These are phyloP conservation scores for Jaculus jaculus DNA, from an alignment of 2,113 vertebrate species.

Conservation along the genomic window DNA sequence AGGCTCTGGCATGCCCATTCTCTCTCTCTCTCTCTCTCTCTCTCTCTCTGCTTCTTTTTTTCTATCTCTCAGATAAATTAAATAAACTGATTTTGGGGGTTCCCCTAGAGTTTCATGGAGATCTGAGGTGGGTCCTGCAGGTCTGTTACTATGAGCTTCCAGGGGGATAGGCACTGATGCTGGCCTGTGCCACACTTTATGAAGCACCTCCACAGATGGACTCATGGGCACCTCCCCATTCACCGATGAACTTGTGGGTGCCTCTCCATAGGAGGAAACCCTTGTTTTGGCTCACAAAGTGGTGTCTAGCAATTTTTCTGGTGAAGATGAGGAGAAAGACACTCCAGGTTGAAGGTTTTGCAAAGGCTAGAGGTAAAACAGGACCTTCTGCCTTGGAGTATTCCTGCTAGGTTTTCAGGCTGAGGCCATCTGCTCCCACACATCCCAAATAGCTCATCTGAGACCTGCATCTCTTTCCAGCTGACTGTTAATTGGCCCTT, in stretches of 20 bases:
- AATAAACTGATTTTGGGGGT: not conserved
- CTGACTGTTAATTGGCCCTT: not conserved
- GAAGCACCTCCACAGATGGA: not conserved
- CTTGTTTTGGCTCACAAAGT: not conserved
- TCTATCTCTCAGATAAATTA: no score
- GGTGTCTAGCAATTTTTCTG: not conserved
- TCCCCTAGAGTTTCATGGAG: not conserved
- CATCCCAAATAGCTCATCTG: not conserved
- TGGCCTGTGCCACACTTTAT: not conserved
- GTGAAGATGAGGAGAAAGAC: not conserved
- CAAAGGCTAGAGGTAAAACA: not conserved
- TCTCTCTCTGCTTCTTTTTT: no score
- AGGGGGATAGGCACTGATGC: not conserved
- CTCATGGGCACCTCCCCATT: no score
- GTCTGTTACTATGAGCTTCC: not conserved
- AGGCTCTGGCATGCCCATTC: no score
- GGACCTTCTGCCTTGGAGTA: not conserved
- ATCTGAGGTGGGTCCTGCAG: not conserved
- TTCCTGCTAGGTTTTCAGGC: not conserved
- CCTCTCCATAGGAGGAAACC: not conserved
- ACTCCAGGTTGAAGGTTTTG: not conserved
- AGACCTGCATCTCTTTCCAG: no score
- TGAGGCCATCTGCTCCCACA: not conserved
- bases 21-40: no score
- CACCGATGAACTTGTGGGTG: not conserved